Conservation (phyloP, 2,888 invertebrate species). For the Magallana nippona region DNA sequence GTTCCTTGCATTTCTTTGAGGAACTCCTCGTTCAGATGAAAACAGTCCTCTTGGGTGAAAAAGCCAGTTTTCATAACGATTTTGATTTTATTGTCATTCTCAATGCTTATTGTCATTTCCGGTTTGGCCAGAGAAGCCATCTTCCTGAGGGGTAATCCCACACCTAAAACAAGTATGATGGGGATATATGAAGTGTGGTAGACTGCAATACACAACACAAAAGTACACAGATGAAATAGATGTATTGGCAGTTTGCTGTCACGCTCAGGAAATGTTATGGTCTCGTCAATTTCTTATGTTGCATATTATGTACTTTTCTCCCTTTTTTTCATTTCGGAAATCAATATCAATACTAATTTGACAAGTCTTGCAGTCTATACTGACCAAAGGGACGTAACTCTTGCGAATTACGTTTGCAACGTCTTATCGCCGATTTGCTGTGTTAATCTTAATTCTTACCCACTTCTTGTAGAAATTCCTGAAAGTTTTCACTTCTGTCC, state of each 20-base stretch:
- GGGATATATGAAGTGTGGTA: not conserved
- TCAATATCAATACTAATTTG: not conserved
- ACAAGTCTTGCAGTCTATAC: not conserved
- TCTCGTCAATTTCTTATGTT: slow-evolving; percentile 2
- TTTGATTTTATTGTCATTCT: slow-evolving; percentile 51
- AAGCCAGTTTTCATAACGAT: slow-evolving; percentile 61
- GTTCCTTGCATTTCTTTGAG: slow-evolving; percentile 58
- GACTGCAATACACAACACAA: not conserved
- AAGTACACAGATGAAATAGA: slow-evolving; percentile 5
- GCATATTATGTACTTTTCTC: not conserved
- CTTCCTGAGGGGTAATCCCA: slow-evolving; percentile 63
- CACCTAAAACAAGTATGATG: slow-evolving; percentile 52
- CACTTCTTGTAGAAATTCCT: slow-evolving; percentile 67
- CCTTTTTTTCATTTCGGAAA: not conserved
- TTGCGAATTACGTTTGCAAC: too few relatives aligned
- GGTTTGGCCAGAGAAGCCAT: slow-evolving; percentile 63
- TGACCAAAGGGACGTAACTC: too few relatives aligned
- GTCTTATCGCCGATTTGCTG: too few relatives aligned
- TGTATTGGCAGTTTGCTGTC: not conserved
- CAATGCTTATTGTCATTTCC: slow-evolving; percentile 49
- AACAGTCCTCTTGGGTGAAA: slow-evolving; percentile 57
- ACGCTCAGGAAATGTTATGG: not conserved
- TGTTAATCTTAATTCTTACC: slow-evolving; percentile 54
- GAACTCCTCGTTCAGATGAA: slow-evolving; percentile 62
- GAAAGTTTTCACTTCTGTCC: slow-evolving; percentile 68